Base-by-base conservation (phyloP, 2,113 vertebrate genomes). In the Clarias magur region DNA sequence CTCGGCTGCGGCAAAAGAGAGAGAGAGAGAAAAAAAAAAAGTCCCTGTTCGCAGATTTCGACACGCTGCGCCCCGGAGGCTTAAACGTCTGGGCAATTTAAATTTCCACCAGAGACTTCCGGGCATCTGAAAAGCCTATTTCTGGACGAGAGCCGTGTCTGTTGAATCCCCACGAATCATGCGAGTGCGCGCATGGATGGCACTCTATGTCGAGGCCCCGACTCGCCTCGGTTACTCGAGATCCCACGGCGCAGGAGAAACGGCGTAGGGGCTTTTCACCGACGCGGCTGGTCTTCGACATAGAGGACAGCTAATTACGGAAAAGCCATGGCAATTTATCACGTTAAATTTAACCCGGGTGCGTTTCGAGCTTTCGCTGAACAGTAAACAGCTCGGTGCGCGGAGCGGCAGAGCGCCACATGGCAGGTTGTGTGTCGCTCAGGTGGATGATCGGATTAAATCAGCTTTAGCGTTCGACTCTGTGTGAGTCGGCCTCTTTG, bases 341-440 rank as follows among this genome's bases (percentile, higher is more conserved):
- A 54, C 25, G 76, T 62, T 79, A 53, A 34, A 89, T 76, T 65
- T 72, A 16, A 60, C 82, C 80, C 62, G 27, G 80, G 70, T 86
- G 70, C 42, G 78, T 86, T 83, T 34, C 25, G 62, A 67, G 27
- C 17, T 54, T 34, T 67, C 68, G n/a, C 34, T 7, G 23, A 73
- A 79, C 30, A 60, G 62, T 72, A 48, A 62, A 82, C 34, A 9
- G n/a, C 75, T 70, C n/a, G 4, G 34, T 1, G 78, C 75, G 65
- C 21, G 7, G 73, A 57, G 34, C 62, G 88, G 78, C 87, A 79
- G 68, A n/a, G 84, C 84, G 73, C 65, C 76, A 85, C 70, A 80
- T 60, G 84, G 68, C 76, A 85, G 78, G 76, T 89, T 89, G 84
- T 67, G 53, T 15, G 72, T 59, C 30, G 82, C 82, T 87, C 82